A percentile compares a stretch with the other conserved stretches of the same genome.
These are phyloP conservation scores for Enteromius fasciolatus DNA, from an alignment of 2,797 vertebrate species.

Conservation along the genomic window DNA sequence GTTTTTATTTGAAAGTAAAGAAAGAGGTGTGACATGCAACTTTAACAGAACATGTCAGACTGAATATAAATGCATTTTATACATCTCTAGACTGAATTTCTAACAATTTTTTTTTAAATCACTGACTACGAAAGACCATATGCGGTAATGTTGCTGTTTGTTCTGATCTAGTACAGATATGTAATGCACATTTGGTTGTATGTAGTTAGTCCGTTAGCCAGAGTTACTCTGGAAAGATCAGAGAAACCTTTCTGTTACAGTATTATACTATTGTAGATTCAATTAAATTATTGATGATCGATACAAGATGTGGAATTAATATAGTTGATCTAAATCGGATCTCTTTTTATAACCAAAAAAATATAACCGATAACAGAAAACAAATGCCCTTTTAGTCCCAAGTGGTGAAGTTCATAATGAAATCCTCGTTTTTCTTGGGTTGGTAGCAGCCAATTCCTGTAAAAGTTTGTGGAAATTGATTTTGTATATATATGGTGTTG, in stretches of 20 bases:
- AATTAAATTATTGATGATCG: constrained; percentile 10
- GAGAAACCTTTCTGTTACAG: not conserved
- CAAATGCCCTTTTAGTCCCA: constrained; percentile 39
- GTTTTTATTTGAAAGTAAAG: not conserved
- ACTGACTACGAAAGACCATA: not conserved
- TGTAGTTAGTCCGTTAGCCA: not conserved
- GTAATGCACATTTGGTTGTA: not conserved
- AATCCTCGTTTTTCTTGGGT: constrained; percentile 64
- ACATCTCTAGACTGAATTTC: not conserved
- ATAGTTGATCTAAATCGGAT: not conserved
- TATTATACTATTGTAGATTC: not conserved
- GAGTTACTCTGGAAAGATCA: not conserved
- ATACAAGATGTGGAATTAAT: not conserved
- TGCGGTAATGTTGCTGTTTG: not conserved
- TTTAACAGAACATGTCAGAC: not conserved
- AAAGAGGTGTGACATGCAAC: not conserved
- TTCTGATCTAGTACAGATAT: not conserved
- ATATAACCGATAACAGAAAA: not conserved
- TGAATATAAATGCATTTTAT: not conserved
- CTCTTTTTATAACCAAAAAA: not conserved
- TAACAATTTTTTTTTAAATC: not conserved
- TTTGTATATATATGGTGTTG: not conserved
- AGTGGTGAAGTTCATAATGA: constrained; percentile 68
- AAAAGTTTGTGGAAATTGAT: not conserved
- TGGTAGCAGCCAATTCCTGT: constrained; percentile 71